A percentile compares a stretch with the other conserved stretches of the same genome.
Evolutionary conservation across 2,113 vertebrate genomes (phyloP).

Genomic region (Boleophthalmus pectinirostris): DNA sequence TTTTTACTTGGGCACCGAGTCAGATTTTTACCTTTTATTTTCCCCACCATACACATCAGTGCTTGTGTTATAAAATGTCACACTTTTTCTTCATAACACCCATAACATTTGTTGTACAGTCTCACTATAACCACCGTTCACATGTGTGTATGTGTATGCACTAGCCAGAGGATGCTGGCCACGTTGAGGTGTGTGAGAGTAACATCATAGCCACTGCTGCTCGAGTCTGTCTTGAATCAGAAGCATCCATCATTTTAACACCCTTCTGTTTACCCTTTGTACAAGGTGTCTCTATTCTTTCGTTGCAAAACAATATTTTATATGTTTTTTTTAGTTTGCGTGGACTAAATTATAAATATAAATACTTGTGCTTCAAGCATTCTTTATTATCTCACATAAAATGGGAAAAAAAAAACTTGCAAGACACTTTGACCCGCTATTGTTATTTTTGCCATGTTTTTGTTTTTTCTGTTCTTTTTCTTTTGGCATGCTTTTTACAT

Average conservation of each 20-base stretch:
- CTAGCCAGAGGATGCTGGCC: conserved; percentile 83
- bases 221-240: conserved; percentile 26
- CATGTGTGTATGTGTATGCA: conserved; percentile 55
- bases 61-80: conserved; percentile 12
- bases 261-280: background rate
- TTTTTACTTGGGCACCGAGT: too few species aligned
- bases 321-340: background rate
- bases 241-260: conserved; percentile 15
- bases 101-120: conserved; percentile 32
- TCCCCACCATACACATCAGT: background rate
- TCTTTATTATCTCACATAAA: too few species aligned
- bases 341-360: too few species aligned
- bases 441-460: background rate
- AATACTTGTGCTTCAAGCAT: too few species aligned
- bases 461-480: background rate
- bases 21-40: too few species aligned
- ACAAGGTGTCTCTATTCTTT: background rate
- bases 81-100: conserved; percentile 14
- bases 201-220: conserved; percentile 45
- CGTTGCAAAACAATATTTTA: background rate
- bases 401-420: background rate
- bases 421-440: background rate
- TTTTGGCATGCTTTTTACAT: conserved; percentile 55
- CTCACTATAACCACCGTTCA: conserved; percentile 55
- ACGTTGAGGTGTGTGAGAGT: conserved; percentile 81